phyloP scores from a whole-genome alignment of 2,797 vertebrate species.

The Acanthopagrus latus region DNA sequence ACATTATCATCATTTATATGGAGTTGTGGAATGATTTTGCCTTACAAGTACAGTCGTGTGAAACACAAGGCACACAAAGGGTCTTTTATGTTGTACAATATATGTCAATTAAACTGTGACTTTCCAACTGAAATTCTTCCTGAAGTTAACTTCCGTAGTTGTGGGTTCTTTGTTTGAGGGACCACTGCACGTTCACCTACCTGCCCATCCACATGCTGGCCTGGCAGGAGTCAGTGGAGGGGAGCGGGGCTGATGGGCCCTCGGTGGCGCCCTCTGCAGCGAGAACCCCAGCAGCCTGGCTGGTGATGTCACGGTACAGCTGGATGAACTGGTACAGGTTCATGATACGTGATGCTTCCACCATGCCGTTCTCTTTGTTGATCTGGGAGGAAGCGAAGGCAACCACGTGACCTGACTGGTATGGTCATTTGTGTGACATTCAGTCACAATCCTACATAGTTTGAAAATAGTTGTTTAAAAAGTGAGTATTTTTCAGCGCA shows the following conservation, averaged over 20 bases:
- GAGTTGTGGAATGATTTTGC: neutral
- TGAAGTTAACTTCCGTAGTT: neutral
- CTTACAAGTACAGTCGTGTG: too few relatives aligned
- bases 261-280: slow-evolving; percentile 80
- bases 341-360: slow-evolving; percentile 97
- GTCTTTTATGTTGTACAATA: neutral
- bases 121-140: too few relatives aligned
- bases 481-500: neutral
- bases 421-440: neutral
- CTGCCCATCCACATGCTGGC: slow-evolving; percentile 99
- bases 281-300: slow-evolving; percentile 92
- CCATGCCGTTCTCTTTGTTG: slow-evolving; percentile 92
- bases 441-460: too few relatives aligned
- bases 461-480: neutral
- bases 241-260: slow-evolving; percentile 83
- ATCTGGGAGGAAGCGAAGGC: slow-evolving; percentile 84
- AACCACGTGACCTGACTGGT: neutral
- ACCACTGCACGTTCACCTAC: slow-evolving; percentile 71
- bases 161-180: neutral
- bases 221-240: slow-evolving; percentile 91
- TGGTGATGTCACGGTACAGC: slow-evolving; percentile 95
- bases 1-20: neutral
- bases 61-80: neutral
- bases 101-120: neutral
- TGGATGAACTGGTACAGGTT: slow-evolving; percentile 99